Conservation (phyloP, 2,113 vertebrate species). For the Pogonocichla stellata region DNA sequence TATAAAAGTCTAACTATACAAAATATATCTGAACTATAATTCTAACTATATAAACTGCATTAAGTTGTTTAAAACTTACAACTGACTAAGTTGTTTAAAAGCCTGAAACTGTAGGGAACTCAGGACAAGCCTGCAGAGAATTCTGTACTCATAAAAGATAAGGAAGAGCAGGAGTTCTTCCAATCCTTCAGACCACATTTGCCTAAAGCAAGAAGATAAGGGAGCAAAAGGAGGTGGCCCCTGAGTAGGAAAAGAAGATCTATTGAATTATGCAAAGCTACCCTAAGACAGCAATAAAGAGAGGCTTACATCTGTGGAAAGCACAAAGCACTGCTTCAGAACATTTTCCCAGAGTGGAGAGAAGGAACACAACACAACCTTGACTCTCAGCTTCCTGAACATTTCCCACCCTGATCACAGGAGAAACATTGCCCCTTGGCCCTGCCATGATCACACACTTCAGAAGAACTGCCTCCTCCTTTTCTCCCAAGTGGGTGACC, state of each 20-base stretch:
- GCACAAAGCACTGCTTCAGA: neutral
- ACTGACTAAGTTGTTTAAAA: neutral
- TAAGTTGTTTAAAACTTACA: neutral
- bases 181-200: neutral
- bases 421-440: neutral
- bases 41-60: neutral
- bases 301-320: neutral
- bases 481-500: accelerated
- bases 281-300: neutral
- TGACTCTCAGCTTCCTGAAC: neutral
- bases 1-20: neutral
- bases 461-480: neutral
- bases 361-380: neutral
- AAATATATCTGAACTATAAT: neutral
- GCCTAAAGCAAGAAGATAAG: neutral
- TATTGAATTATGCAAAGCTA: neutral
- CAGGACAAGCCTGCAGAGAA: neutral
- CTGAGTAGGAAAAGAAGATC: neutral
- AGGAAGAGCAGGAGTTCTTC: neutral
- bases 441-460: neutral
- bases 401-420: neutral
- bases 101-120: neutral
- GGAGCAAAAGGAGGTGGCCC: neutral
- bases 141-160: neutral
- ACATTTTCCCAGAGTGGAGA: neutral